These are phyloP conservation scores for Crepidodera aurea DNA, from an alignment of 2,888 invertebrate genomes.

Conservation along the genomic window DNA sequence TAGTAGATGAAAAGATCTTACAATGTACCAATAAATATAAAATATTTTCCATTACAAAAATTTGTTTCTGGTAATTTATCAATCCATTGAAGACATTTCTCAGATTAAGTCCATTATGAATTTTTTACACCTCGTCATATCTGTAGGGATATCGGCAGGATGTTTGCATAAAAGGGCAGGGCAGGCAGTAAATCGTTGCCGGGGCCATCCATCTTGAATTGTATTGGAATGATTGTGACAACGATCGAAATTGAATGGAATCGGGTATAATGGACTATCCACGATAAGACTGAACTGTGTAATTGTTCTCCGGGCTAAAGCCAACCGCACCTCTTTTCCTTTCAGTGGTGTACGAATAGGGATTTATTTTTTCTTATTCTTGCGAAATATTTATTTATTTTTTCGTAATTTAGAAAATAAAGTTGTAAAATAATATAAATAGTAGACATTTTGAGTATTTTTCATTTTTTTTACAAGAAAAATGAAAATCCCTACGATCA, in stretches of 20 bases:
- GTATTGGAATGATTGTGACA: slow-evolving; percentile 58
- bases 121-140: slow-evolving; percentile 43
- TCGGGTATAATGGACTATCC: slow-evolving; percentile 52
- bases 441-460: no score
- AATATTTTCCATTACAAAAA: no score
- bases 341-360: slow-evolving; percentile 12
- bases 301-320: slow-evolving; percentile 52
- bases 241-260: slow-evolving; percentile 54
- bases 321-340: slow-evolving; percentile 44
- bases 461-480: no score
- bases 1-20: no score
- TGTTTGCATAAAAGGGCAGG: slow-evolving; percentile 55
- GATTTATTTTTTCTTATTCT: background rate
- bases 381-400: background rate
- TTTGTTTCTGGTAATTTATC: background rate
- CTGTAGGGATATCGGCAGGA: slow-evolving; percentile 52
- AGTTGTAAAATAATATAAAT: no score
- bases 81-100: background rate
- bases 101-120: background rate
- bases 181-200: slow-evolving; percentile 48
- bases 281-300: slow-evolving; percentile 56
- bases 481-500: no score
- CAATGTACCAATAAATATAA: no score
- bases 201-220: slow-evolving; percentile 57
- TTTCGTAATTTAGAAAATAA: no score